Evolutionary conservation across 2,113 vertebrate genomes (phyloP).

Genomic region (Aleadryas rufinucha): DNA sequence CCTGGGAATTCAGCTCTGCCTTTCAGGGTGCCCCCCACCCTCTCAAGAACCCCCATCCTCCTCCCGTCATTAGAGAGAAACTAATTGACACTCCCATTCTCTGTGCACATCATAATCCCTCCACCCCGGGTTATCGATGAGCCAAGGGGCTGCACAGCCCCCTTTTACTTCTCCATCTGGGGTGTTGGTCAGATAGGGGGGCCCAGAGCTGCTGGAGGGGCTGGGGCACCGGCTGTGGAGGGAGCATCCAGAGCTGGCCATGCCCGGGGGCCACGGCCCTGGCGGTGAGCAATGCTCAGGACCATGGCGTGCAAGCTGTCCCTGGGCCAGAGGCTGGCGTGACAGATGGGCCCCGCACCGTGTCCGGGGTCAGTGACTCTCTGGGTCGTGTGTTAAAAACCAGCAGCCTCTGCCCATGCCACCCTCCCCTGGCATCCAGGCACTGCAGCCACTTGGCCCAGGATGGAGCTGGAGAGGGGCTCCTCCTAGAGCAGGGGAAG

Average conservation of each 20-base stretch:
- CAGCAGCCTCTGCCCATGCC: not conserved
- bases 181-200: not conserved
- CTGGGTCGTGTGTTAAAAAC: not conserved
- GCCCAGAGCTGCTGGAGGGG: not conserved
- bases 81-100: fast-evolving
- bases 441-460: fast-evolving
- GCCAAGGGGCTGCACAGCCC: not conserved
- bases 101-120: not conserved
- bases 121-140: fast-evolving
- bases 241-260: not conserved
- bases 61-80: not conserved
- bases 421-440: not conserved
- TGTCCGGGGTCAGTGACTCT: not conserved
- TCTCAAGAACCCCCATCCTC: not conserved
- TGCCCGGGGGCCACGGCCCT: not conserved
- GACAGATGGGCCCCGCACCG: not conserved
- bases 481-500: not conserved
- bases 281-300: not conserved
- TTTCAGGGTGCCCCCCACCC: not conserved
- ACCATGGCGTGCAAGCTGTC: not conserved
- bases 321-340: not conserved
- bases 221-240: not conserved
- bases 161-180: not conserved
- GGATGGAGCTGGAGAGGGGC: not conserved
- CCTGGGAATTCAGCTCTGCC: not conserved